phyloP scores from a whole-genome alignment of 2,797 vertebrate genomes.

The Melanotaenia parkinsoni region DNA sequence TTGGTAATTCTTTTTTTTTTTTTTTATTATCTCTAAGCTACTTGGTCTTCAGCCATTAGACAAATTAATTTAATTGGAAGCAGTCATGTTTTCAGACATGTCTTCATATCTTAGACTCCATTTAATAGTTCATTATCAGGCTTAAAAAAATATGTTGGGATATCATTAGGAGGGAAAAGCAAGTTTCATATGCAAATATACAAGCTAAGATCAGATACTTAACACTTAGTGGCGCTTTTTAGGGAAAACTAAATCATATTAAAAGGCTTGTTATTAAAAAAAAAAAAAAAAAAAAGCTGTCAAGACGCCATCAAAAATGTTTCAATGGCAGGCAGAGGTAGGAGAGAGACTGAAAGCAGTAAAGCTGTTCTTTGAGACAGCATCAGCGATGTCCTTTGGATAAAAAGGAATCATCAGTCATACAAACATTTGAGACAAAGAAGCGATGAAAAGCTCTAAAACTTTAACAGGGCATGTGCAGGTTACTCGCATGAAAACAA shows the following conservation, averaged over 20 bases:
- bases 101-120: slow-evolving; percentile 51
- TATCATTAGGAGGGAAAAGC: slow-evolving; percentile 43
- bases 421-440: slow-evolving; percentile 29
- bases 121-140: slow-evolving; percentile 35
- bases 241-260: slow-evolving; percentile 31
- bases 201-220: slow-evolving; percentile 59
- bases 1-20: neutral
- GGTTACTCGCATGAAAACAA: slow-evolving; percentile 44
- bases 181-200: slow-evolving; percentile 67
- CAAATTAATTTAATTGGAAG: slow-evolving; percentile 42
- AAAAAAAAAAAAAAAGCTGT: slow-evolving; percentile 30
- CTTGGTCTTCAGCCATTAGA: slow-evolving; percentile 17
- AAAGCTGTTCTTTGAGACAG: slow-evolving; percentile 51
- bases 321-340: slow-evolving; percentile 66
- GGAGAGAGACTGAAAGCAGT: slow-evolving; percentile 63
- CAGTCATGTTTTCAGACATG: slow-evolving; percentile 34
- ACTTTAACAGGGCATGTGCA: slow-evolving; percentile 37
- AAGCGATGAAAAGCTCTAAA: slow-evolving; percentile 30
- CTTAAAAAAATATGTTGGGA: slow-evolving; percentile 51
- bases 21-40: slow-evolving; percentile 17
- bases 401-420: slow-evolving; percentile 38
- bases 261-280: slow-evolving; percentile 26
- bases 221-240: slow-evolving; percentile 71
- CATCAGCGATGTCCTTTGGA: slow-evolving; percentile 42
- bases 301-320: slow-evolving; percentile 44